phyloP scores from a whole-genome alignment of 2,113 vertebrate species.

The Mus musculus region GRCm39 chr5:106917501-106918000 shows the following conservation, averaged over 20 bases:
- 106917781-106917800: background rate
- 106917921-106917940: background rate
- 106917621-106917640: background rate
- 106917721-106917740: background rate
- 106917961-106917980: background rate
- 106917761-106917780: background rate
- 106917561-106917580: conserved; percentile 24
- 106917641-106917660: background rate
- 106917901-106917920: background rate
- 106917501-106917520: background rate
- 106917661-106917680: background rate
- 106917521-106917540: background rate
- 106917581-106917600: background rate
- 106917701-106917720: background rate
- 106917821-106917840: too few species aligned
- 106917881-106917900: conserved; percentile 6
- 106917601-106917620: background rate
- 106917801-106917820: background rate
- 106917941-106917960: too few species aligned
- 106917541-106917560: background rate
- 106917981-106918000: background rate
- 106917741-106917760: background rate
- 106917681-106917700: background rate
- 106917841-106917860: background rate
- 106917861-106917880: background rate